These are phyloP conservation scores for Hippoglossus stenolepis DNA, from an alignment of 2,113 vertebrate genomes.

Conservation along the genomic window DNA sequence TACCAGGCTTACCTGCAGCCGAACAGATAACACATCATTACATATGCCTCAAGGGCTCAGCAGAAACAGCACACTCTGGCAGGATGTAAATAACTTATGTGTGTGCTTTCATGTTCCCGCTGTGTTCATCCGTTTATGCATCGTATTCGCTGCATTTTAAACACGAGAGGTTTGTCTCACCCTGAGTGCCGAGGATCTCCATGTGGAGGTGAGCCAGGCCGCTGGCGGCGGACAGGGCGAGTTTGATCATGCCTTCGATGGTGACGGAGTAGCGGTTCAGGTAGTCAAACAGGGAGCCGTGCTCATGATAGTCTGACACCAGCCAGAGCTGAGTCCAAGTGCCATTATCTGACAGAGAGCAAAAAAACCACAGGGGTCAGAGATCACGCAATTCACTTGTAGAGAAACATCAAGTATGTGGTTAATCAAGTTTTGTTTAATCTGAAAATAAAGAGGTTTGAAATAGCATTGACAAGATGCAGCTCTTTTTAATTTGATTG, in stretches of 20 bases:
- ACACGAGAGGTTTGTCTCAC: slow-evolving; percentile 68
- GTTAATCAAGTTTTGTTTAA: background rate
- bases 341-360: slow-evolving; percentile 89
- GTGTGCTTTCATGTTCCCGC: background rate
- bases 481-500: too few species aligned
- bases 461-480: background rate
- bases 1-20: slow-evolving; percentile 93
- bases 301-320: slow-evolving; percentile 96
- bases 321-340: slow-evolving; percentile 99
- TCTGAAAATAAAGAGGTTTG: background rate
- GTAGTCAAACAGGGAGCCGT: slow-evolving; percentile 97
- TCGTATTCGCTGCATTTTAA: background rate
- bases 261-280: slow-evolving; percentile 96
- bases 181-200: slow-evolving; percentile 99
- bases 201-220: slow-evolving; percentile 97
- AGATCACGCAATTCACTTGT: background rate
- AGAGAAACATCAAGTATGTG: too few species aligned
- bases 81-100: background rate
- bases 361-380: background rate
- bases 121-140: background rate
- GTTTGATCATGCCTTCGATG: slow-evolving; percentile 97
- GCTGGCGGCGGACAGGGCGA: slow-evolving; percentile 93
- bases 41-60: slow-evolving; percentile 1
- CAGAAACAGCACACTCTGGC: background rate
- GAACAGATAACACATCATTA: slow-evolving; percentile 7